Conservation (phyloP, 2,113 vertebrate genomes). For the Gnathonemus echidnorhynchus region DNA sequence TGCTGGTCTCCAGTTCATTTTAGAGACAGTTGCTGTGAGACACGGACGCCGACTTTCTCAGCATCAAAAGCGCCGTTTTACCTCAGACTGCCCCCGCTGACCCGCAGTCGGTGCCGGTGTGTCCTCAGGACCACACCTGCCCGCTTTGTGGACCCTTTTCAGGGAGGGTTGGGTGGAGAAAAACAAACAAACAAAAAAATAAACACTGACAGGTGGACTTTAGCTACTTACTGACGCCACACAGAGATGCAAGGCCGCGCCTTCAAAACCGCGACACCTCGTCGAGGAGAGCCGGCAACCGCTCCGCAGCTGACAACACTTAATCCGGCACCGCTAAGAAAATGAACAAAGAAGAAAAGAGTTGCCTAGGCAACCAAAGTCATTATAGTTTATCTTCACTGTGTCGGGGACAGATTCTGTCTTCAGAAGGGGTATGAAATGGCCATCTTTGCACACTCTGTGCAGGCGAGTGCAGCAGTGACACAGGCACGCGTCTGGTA, state of each 20-base stretch:
- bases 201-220: neutral
- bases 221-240: neutral
- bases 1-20: too few relatives aligned
- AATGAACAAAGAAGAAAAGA: neutral
- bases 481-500: neutral
- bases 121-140: neutral
- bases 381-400: neutral
- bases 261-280: neutral
- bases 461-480: neutral
- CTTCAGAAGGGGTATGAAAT: neutral
- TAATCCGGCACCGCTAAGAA: neutral
- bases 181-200: neutral
- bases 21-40: neutral
- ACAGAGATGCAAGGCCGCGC: neutral
- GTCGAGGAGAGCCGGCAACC: neutral
- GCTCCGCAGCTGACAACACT: neutral
- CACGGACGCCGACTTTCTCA: neutral
- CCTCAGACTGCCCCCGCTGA: neutral
- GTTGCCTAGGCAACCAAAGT: conserved; percentile 11
- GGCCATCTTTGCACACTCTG: neutral
- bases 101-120: neutral
- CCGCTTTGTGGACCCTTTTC: neutral
- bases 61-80: neutral
- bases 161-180: too few relatives aligned
- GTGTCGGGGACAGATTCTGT: neutral